phyloP scores from a whole-genome alignment of 2,113 vertebrate species.

The Cynopterus brachyotis region DNA sequence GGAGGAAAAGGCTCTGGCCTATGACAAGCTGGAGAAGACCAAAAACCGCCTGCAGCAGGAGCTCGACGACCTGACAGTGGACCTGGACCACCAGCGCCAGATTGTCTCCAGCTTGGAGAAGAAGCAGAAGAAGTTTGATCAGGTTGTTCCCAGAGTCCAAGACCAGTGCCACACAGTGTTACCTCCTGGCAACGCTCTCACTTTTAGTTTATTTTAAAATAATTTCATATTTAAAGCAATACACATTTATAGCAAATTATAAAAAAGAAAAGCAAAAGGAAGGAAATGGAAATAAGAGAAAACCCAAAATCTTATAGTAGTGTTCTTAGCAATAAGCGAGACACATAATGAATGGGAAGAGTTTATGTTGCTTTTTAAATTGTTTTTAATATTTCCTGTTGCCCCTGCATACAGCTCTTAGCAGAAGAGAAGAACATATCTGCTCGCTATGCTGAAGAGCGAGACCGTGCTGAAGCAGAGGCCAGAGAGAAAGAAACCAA shows the following conservation, averaged over 20 bases:
- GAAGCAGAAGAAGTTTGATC: conserved; percentile 99
- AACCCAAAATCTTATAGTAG: neutral
- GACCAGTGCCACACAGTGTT: fast-evolving
- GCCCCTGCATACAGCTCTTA: conserved; percentile 85
- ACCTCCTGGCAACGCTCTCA: neutral
- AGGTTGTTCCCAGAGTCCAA: conserved; percentile 81
- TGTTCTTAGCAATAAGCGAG: neutral
- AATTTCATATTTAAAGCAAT: neutral
- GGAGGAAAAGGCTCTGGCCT: conserved; percentile 94
- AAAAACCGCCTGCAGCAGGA: conserved; percentile 98
- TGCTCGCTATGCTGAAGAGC: conserved; percentile 94
- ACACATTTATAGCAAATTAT: neutral
- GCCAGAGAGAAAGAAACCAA: conserved; percentile 98
- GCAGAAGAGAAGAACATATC: conserved; percentile 97
- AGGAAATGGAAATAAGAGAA: neutral
- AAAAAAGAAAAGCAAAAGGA: neutral
- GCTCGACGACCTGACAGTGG: conserved; percentile 95
- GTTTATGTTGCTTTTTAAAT: neutral
- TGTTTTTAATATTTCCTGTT: neutral
- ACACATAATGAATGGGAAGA: fast-evolving
- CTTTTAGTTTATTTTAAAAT: neutral
- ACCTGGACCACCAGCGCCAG: conserved; percentile 97
- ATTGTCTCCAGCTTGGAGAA: conserved; percentile 98
- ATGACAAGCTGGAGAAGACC: conserved; percentile 98
- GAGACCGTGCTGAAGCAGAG: conserved; percentile 95